Conservation (phyloP, 2,888 invertebrate genomes). For the Gasteruption jaculator region DNA sequence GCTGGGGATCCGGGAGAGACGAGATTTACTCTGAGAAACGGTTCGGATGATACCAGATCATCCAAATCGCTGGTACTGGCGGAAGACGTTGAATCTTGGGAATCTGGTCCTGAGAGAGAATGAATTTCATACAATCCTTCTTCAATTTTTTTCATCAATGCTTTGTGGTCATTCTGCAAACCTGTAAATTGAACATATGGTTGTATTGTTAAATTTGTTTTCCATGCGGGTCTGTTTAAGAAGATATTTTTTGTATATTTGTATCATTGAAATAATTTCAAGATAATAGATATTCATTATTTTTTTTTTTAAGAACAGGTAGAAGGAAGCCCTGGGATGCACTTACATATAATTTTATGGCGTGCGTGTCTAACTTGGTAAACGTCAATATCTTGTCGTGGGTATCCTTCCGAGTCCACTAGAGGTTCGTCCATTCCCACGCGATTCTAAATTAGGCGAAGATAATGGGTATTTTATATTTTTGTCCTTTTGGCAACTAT, state of each 20-base stretch:
- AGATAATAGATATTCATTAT: background rate
- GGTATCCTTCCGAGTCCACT: conserved; percentile 83
- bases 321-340: conserved; percentile 4
- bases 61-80: conserved; percentile 20
- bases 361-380: conserved; percentile 87
- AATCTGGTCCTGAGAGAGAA: conserved; percentile 43
- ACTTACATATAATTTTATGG: conserved; percentile 82
- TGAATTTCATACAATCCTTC: conserved; percentile 66
- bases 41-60: conserved; percentile 40
- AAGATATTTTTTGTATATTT: background rate
- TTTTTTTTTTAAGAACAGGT: background rate
- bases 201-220: background rate
- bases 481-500: no score
- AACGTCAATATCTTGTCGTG: conserved; percentile 84
- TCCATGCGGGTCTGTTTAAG: background rate
- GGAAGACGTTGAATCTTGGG: conserved; percentile 29
- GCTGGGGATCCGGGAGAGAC: conserved; percentile 79
- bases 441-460: conserved; percentile 67
- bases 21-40: conserved; percentile 69
- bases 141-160: conserved; percentile 80
- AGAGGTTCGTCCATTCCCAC: conserved; percentile 83
- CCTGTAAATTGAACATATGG: no score
- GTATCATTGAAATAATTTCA: background rate
- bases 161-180: conserved; percentile 85
- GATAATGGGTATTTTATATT: no score